These are phyloP conservation scores for Albula glossodonta DNA, from an alignment of 2,113 vertebrate species.

Conservation along the genomic window DNA sequence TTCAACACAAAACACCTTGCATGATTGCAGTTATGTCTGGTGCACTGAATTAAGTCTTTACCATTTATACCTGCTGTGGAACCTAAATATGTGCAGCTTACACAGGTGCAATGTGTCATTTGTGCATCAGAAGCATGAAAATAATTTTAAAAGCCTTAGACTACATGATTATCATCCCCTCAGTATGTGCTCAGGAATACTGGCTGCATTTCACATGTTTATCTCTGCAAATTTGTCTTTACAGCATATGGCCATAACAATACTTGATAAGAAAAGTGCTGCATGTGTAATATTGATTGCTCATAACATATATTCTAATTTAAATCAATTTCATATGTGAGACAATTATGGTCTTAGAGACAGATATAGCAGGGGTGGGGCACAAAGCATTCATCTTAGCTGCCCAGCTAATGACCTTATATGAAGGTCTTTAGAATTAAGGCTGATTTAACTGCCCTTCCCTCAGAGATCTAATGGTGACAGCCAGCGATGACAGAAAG, in stretches of 20 bases:
- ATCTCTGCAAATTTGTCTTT: background rate
- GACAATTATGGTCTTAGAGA: conserved; percentile 9
- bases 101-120: conserved; percentile 4
- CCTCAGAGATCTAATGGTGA: conserved; percentile 81
- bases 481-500: conserved; percentile 85
- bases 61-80: background rate
- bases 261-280: background rate
- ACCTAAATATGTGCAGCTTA: background rate
- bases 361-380: background rate
- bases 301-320: background rate
- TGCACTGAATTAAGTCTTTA: conserved; percentile 22
- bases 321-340: conserved; percentile 5
- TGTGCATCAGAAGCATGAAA: conserved; percentile 28
- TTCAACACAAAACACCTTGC: background rate
- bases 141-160: conserved; percentile 19
- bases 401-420: background rate
- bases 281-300: background rate
- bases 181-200: background rate
- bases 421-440: background rate
- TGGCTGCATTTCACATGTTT: background rate
- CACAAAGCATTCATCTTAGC: background rate
- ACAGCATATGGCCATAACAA: background rate
- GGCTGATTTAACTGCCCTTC: conserved; percentile 34
- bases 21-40: background rate
- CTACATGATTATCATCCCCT: background rate